Base-by-base conservation (phyloP, 1,140 invertebrate genomes). In the Diorhabda sublineata region DNA sequence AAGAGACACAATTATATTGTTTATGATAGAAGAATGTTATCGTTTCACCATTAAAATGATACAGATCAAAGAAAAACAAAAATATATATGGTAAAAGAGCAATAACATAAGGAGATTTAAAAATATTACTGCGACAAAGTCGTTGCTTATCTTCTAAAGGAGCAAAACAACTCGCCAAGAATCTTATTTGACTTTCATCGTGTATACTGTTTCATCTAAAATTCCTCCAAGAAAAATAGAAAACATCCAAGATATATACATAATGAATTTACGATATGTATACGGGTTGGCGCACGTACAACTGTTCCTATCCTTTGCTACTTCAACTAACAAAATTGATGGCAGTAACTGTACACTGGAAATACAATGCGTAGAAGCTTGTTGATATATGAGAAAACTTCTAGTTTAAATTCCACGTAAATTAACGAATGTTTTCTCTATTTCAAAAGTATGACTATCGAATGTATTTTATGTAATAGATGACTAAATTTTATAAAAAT, bases 71-170 rank as follows among this genome's bases (percentile, higher is more conserved):
- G 47, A 52, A n/a, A 52, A 52, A 52, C n/a, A 52, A 8, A 26
- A 52, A 52, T 52, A 52, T 52, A 52, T 52, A 6, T 6, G n/a
- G 47, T 52, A n/a, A 52, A 52, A 52, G 4, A 52, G 47, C 47
- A 52, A 52, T 52, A 52, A 52, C 47, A 52, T 52, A 52, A 52
- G 47, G n/a, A 52, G 47, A 52, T 52, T 52, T 52, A 52, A 52
- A 52, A 52, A 52, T 52, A 52, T 52, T 52, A 52, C 47, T 52
- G 47, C 47, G 47, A 52, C 47, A 52, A 52, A 52, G 47, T 52
- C 47, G 47, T 52, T 6, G 47, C 47, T 52, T 52, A 52, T 52
- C 47, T 52, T 52, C 47, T n/a, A 52, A 52, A 52, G 47, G 3
- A 52, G 47, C 6, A 52, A 52, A 52, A 52, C 47, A 52, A 52